Base-by-base conservation (phyloP, 1,140 invertebrate species). In the Coelopa frigida region DNA sequence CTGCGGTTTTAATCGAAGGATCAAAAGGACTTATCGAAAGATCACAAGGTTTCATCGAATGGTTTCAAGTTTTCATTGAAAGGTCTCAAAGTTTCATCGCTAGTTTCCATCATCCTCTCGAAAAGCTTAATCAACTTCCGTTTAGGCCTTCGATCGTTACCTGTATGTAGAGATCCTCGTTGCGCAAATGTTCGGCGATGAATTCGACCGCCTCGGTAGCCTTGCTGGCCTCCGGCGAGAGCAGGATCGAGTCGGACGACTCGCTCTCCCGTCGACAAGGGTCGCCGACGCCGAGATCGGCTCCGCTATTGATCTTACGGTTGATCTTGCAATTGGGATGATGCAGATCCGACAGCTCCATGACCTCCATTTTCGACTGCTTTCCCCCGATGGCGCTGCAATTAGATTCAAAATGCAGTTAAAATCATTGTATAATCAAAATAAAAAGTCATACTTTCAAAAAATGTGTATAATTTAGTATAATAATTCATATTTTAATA, bases 181-280 rank as follows among this genome's bases (percentile, higher is more conserved):
- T 94, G 54, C 93, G 83, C 47, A 98, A 78, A 78, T 98, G 94
- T 71, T 98, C 94, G 18, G 94, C 94, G 51, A 98, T 98, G 70
- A 97, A 98, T 66, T 94, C 91, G 1, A 98, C 93, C 3, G 94
- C 94, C 71, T 98, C 93, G 7, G 94, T 95, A 14, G 94, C 94
- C 73, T 94, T 89, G 52, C 84, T 86, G 0, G 94, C 91, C 70
- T 96, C 93, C 0, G 90, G 89, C 21, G 89, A 91, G 11, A 95
- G 75, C 21, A 92, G 77, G 20, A 94, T 77, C 2, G 89, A 89
- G 64, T 94, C 89, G 0, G 89, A 91, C 58, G 87, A 90, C 64
- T 94, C 90, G 31, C 88, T 92, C 62, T 92, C 90, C 48, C 89
- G 75, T 46, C 89, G 74, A 53, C 78, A 77, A 35, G 73, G 74